Conservation (phyloP, 2,888 invertebrate genomes). For the Limulus polyphemus region DNA sequence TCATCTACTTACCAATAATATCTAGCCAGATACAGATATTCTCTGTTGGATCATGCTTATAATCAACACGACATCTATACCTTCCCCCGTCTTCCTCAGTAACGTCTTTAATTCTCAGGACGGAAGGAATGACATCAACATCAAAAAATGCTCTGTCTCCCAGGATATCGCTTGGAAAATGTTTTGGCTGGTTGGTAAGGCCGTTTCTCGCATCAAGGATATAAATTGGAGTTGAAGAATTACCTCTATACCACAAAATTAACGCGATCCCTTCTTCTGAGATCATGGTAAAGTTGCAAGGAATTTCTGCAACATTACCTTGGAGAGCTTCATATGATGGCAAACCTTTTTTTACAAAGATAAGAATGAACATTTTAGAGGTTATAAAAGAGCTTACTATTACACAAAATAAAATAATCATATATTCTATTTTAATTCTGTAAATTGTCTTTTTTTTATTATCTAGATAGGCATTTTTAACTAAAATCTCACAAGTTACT, state of each 20-base stretch:
- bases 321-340: slow-evolving; percentile 10
- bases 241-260: slow-evolving; percentile 21
- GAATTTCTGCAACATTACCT: slow-evolving; percentile 20
- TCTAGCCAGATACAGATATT: no score
- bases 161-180: slow-evolving; percentile 15
- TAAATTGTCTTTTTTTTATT: no score
- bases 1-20: no score
- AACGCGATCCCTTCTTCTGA: slow-evolving; percentile 19
- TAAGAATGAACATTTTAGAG: no score
- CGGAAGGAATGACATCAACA: slow-evolving; percentile 15
- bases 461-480: no score
- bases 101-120: slow-evolving; percentile 17
- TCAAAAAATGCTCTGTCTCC: slow-evolving; percentile 19
- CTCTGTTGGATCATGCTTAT: not conserved
- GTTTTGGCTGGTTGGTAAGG: slow-evolving; percentile 18
- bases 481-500: no score
- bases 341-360: no score
- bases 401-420: no score
- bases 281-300: slow-evolving; percentile 35
- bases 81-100: slow-evolving; percentile 19
- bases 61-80: slow-evolving; percentile 21
- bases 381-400: no score
- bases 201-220: slow-evolving; percentile 6
- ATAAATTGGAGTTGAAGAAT: slow-evolving; percentile 14
- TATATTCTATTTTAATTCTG: no score